phyloP scores from a whole-genome alignment of 2,113 vertebrate genomes.

The Megatriorchis doriae region DNA sequence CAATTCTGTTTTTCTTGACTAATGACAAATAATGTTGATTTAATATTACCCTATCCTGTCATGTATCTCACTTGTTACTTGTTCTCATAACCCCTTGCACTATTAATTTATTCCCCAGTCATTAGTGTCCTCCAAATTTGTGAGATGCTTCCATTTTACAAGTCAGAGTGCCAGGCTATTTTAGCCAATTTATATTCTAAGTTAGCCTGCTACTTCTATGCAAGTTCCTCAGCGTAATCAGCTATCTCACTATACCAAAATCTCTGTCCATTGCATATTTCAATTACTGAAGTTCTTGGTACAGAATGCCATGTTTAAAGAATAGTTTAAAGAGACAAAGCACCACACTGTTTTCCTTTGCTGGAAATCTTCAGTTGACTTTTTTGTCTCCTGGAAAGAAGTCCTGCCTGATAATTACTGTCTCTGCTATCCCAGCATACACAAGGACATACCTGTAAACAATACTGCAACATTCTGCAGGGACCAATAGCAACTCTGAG shows the following conservation, averaged over 20 bases:
- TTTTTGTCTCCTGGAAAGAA: not conserved
- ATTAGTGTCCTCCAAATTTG: not conserved
- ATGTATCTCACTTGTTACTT: not conserved
- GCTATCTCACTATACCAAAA: not conserved
- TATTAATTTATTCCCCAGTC: not conserved
- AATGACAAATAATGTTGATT: accelerated
- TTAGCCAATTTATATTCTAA: not conserved
- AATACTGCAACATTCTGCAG: constrained; percentile 97
- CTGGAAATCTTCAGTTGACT: not conserved
- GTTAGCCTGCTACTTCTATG: not conserved
- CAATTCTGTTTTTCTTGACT: not conserved
- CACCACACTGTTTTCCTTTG: not conserved
- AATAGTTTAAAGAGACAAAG: not conserved
- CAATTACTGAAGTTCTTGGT: not conserved
- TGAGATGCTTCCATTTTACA: not conserved
- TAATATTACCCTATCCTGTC: not conserved
- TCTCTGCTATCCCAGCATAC: not conserved
- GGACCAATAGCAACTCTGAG: constrained; percentile 94
- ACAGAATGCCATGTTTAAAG: not conserved
- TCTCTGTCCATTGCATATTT: not conserved
- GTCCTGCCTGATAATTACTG: not conserved
- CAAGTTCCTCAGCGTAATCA: not conserved
- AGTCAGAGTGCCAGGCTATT: not conserved
- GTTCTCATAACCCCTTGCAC: not conserved
- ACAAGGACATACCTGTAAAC: constrained; percentile 83